phyloP scores from a whole-genome alignment of 2,797 vertebrate species.

The Todus mexicanus region DNA sequence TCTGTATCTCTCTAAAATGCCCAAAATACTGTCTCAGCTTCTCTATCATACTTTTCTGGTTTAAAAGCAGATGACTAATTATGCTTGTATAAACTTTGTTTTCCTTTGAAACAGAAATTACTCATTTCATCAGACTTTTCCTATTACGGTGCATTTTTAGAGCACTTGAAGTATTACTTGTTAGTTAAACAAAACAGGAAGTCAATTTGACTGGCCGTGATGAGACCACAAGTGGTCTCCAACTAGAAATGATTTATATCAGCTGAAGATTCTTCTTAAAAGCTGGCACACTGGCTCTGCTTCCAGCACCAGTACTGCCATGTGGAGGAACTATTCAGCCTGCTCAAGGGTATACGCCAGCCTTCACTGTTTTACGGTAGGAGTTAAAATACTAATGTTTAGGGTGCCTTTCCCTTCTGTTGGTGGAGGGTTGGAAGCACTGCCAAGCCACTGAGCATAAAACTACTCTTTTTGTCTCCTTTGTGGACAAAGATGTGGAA shows the following conservation, averaged over 20 bases:
- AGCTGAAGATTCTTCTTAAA: background rate
- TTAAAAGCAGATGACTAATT: slow-evolving; percentile 50
- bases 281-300: background rate
- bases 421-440: background rate
- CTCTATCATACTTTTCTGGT: slow-evolving; percentile 41
- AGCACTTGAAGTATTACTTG: background rate
- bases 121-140: slow-evolving; percentile 15
- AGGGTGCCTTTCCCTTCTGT: background rate
- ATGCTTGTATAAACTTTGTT: slow-evolving; percentile 23
- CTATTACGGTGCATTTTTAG: slow-evolving; percentile 9
- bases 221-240: slow-evolving; percentile 33
- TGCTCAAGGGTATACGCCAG: background rate
- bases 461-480: background rate
- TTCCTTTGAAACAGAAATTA: slow-evolving; percentile 52
- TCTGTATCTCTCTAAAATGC: background rate
- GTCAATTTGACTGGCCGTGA: background rate
- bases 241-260: background rate
- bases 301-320: background rate
- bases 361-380: background rate
- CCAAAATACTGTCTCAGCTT: slow-evolving; percentile 30
- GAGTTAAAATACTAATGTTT: background rate
- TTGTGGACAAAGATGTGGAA: slow-evolving; percentile 26
- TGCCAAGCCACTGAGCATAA: background rate
- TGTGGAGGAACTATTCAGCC: background rate
- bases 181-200: slow-evolving; percentile 40